phyloP scores from a whole-genome alignment of 2,797 vertebrate genomes.

The Salmo trutta region DNA sequence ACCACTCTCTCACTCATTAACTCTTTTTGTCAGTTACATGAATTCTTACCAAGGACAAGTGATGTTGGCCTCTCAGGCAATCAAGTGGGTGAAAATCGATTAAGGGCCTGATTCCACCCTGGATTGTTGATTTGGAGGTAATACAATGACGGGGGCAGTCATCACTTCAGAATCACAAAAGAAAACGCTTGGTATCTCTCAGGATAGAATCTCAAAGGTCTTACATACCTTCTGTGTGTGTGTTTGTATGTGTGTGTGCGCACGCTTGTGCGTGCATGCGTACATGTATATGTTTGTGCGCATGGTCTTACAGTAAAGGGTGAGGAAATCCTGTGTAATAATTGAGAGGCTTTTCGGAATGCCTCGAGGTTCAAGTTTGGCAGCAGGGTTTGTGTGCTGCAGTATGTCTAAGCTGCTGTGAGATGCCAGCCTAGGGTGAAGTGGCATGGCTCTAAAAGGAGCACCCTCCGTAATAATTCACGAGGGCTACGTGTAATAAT shows the following conservation, averaged over 20 bases:
- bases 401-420: not conserved
- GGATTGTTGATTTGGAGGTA: not conserved
- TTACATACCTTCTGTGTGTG: not conserved
- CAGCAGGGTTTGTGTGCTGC: not conserved
- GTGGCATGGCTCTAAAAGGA: slow-evolving; percentile 4
- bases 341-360: not conserved
- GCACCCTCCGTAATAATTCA: not conserved
- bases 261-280: too few species aligned
- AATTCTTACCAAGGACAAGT: slow-evolving; percentile 15
- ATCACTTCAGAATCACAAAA: not conserved
- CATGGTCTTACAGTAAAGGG: not conserved
- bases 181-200: not conserved
- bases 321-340: not conserved
- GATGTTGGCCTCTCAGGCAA: not conserved
- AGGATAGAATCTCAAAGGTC: not conserved
- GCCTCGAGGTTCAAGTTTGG: not conserved
- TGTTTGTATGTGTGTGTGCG: not conserved
- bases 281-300: not conserved
- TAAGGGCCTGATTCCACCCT: not conserved
- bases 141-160: not conserved
- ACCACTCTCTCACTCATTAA: not conserved
- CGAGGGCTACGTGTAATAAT: not conserved
- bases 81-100: not conserved
- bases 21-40: slow-evolving; percentile 13
- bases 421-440: not conserved